Evolutionary conservation across 2,797 vertebrate species (phyloP).

Genomic region (Dermochelys coriacea): DNA sequence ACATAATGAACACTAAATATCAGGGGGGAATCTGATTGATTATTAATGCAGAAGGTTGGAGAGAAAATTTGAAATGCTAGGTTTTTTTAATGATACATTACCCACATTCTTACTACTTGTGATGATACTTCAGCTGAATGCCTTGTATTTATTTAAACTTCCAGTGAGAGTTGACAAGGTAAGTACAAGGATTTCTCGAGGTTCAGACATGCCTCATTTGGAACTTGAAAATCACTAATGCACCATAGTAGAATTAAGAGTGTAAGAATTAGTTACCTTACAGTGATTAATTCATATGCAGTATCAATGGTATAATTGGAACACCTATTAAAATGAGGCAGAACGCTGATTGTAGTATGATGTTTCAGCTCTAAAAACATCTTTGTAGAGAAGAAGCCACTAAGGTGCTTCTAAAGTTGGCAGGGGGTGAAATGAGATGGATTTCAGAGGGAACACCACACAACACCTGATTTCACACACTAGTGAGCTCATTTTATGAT

Average conservation of each 20-base stretch:
- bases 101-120: not conserved
- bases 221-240: not conserved
- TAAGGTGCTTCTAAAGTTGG: not conserved
- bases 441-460: not conserved
- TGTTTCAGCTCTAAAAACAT: conserved; percentile 2
- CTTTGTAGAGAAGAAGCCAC: not conserved
- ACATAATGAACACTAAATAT: not conserved
- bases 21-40: too few species aligned
- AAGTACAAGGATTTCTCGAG: not conserved
- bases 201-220: not conserved
- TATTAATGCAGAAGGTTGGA: not conserved
- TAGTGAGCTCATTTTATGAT: not conserved
- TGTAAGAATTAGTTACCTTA: not conserved
- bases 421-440: not conserved
- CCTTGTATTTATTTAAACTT: rapidly evolving
- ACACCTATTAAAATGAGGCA: not conserved
- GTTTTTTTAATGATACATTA: not conserved
- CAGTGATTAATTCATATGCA: not conserved
- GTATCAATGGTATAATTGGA: not conserved
- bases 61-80: not conserved
- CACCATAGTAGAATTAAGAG: not conserved
- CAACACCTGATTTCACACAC: not conserved
- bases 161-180: not conserved
- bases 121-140: not conserved
- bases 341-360: not conserved